Percentiles rank a stretch among this genome's conserved stretches.
Evolutionary conservation across 64 coral and sea anemone genomes (phyloP).

Genomic region (Pocillopora verrucosa): DNA sequence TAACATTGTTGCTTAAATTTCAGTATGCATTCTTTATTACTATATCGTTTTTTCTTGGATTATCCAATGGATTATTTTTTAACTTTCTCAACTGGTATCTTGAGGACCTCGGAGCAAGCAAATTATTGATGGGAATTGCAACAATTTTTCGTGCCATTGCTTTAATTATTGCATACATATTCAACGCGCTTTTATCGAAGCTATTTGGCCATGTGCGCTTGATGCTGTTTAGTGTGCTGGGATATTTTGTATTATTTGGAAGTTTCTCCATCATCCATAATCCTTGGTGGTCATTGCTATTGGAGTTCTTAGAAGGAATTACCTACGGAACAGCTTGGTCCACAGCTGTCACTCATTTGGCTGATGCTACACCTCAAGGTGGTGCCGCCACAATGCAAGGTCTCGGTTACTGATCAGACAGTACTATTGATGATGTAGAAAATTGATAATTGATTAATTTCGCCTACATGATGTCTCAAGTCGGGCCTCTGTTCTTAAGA

Average conservation of each 20-base stretch:
- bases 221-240: conserved; percentile 52
- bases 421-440: too few species aligned
- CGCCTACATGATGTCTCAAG: background rate
- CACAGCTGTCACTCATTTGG: conserved; percentile 86
- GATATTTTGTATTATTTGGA: conserved; percentile 72
- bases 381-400: conserved; percentile 97
- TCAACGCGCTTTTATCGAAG: conserved; percentile 68
- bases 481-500: background rate
- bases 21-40: conserved; percentile 80
- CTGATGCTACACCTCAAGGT: conserved; percentile 78
- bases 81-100: conserved; percentile 96
- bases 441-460: too few species aligned
- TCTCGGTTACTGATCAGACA: conserved; percentile 19
- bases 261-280: conserved; percentile 65
- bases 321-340: conserved; percentile 90
- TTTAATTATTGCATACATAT: conserved; percentile 67
- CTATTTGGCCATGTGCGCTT: conserved; percentile 46
- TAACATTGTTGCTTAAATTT: conserved; percentile 65
- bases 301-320: conserved; percentile 88
- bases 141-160: conserved; percentile 66
- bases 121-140: conserved; percentile 78
- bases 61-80: conserved; percentile 81
- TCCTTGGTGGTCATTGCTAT: conserved; percentile 74
- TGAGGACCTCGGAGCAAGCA: conserved; percentile 89
- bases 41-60: conserved; percentile 83